These are phyloP conservation scores for Leptinotarsa defecta DNA, from an alignment of 1,140 invertebrate genomes.

Conservation along the genomic window DNA sequence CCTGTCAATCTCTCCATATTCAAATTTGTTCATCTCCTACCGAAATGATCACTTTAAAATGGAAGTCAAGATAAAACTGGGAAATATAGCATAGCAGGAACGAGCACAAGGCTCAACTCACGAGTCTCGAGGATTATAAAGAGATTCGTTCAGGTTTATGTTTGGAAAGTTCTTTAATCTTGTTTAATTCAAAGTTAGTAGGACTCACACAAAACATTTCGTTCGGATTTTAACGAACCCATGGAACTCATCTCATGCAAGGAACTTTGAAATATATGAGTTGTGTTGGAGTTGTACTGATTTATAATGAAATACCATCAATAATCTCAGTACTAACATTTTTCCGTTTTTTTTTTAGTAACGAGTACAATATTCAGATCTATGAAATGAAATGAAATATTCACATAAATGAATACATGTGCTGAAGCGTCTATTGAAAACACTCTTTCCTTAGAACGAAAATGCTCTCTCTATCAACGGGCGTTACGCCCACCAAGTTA, in stretches of 20 bases:
- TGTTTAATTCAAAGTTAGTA: background rate
- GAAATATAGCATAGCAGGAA: background rate
- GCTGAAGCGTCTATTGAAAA: no score
- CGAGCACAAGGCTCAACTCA: background rate
- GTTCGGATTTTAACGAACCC: background rate
- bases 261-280: no score
- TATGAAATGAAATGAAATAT: no score
- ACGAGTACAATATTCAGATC: no score
- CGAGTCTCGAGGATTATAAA: background rate
- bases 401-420: no score
- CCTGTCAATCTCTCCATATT: background rate
- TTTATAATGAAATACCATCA: no score
- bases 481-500: no score
- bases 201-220: background rate
- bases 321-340: no score
- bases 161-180: background rate
- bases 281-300: no score
- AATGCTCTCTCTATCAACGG: no score
- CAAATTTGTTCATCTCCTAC: background rate
- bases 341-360: no score
- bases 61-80: background rate
- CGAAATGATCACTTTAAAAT: background rate
- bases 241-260: background rate
- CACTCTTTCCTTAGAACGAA: no score
- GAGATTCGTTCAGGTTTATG: constrained; percentile 4